Evolutionary conservation across 92 coral and sea anemone species (phyloP).

Genomic region (Paragorgia papillata): DNA sequence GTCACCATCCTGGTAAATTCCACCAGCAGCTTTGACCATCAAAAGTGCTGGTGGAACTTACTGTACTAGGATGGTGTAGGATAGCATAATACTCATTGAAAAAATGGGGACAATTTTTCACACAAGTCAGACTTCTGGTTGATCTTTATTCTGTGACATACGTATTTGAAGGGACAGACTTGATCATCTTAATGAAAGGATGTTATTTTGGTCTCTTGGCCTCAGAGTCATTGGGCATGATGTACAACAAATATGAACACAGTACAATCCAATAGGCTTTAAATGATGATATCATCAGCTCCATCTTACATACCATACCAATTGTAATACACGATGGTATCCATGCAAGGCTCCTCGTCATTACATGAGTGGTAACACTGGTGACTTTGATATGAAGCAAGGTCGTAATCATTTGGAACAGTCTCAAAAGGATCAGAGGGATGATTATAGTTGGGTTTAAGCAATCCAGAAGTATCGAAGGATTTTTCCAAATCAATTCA

Average conservation of each 20-base stretch:
- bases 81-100: too few species aligned
- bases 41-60: too few species aligned
- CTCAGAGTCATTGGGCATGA: constrained; percentile 24
- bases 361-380: constrained; percentile 28
- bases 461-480: constrained; percentile 25
- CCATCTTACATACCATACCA: constrained; percentile 23
- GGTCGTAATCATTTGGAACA: constrained; percentile 15
- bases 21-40: too few species aligned
- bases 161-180: too few species aligned
- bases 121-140: too few species aligned
- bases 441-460: constrained; percentile 12
- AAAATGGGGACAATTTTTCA: too few species aligned
- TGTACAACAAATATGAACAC: constrained; percentile 10
- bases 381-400: constrained; percentile 33
- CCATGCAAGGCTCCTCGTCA: constrained; percentile 39
- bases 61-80: too few species aligned
- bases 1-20: too few species aligned
- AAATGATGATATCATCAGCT: constrained; percentile 40
- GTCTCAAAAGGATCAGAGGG: constrained; percentile 16
- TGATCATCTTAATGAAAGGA: neutral
- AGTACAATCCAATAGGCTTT: constrained; percentile 41
- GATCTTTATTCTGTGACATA: too few species aligned
- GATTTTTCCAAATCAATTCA: constrained; percentile 30
- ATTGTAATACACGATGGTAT: constrained; percentile 36
- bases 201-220: constrained; percentile 15